These are phyloP conservation scores for Venusia cambrica DNA, from an alignment of 2,888 invertebrate species.

Conservation along the genomic window DNA sequence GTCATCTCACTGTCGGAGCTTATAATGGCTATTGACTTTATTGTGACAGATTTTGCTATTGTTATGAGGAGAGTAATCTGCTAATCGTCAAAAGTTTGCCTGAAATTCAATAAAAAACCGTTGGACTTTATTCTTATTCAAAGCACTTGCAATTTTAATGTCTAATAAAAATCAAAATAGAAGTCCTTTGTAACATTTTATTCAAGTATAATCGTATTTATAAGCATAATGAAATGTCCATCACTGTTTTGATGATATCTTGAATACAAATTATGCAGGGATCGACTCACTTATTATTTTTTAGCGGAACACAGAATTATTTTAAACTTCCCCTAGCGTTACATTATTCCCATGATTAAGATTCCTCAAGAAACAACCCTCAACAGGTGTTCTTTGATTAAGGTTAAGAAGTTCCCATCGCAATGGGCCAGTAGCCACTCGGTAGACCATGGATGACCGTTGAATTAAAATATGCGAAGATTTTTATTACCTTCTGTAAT, in stretches of 20 bases:
- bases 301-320: slow-evolving; percentile 24
- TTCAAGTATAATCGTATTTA: no score
- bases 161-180: no score
- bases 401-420: slow-evolving; percentile 75
- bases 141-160: no score
- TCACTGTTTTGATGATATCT: no score
- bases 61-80: slow-evolving; percentile 13
- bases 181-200: no score
- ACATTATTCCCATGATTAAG: slow-evolving; percentile 71
- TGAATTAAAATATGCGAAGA: slow-evolving; percentile 43
- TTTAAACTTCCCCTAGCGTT: slow-evolving; percentile 28
- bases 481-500: slow-evolving; percentile 16
- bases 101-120: slow-evolving; percentile 14
- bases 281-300: not conserved
- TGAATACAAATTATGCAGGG: not conserved
- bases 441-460: slow-evolving; percentile 65
- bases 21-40: slow-evolving; percentile 12
- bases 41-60: slow-evolving; percentile 19
- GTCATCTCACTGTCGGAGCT: slow-evolving; percentile 23
- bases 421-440: slow-evolving; percentile 59
- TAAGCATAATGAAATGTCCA: no score
- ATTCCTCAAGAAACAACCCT: slow-evolving; percentile 60
- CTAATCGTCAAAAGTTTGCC: slow-evolving; percentile 9
- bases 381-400: slow-evolving; percentile 70
- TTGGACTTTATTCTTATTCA: slow-evolving; percentile 18